Evolutionary conservation across 2,113 vertebrate genomes (phyloP).

Genomic region (Ceratotherium simum): DNA sequence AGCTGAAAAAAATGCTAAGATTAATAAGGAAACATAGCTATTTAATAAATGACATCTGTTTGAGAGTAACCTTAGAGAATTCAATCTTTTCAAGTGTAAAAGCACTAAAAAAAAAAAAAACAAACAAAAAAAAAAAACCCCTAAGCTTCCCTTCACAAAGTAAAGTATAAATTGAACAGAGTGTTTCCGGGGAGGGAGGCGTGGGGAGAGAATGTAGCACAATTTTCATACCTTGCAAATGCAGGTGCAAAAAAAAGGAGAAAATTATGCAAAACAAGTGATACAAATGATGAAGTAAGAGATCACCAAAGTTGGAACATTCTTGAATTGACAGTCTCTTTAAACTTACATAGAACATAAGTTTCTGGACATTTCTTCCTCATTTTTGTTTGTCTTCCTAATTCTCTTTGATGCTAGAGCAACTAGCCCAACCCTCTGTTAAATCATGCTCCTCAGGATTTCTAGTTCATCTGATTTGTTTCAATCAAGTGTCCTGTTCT

Average conservation of each 20-base stretch:
- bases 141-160: not conserved
- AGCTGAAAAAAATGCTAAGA: conserved; percentile 42
- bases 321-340: not conserved
- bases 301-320: not conserved
- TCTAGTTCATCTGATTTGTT: not conserved
- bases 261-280: not conserved
- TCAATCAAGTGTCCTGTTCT: not conserved
- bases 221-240: conserved; percentile 8
- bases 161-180: conserved; percentile 3
- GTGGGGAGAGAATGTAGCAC: not conserved
- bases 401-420: not conserved
- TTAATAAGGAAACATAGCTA: not conserved
- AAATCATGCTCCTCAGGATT: not conserved
- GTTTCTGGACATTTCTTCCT: conserved; percentile 62
- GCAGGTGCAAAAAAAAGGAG: not conserved
- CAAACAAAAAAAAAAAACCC: not conserved
- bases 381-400: not conserved
- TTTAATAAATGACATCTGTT: conserved; percentile 37
- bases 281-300: not conserved
- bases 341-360: conserved; percentile 56
- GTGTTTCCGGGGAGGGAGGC: accelerated
- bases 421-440: not conserved
- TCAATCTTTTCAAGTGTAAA: conserved; percentile 34
- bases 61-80: conserved; percentile 6
- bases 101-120: not conserved